Evolutionary conservation across 1,140 invertebrate genomes (phyloP), one percentile per base, ranked within the genome.

Genomic region (Leptopilina clavipes): DNA sequence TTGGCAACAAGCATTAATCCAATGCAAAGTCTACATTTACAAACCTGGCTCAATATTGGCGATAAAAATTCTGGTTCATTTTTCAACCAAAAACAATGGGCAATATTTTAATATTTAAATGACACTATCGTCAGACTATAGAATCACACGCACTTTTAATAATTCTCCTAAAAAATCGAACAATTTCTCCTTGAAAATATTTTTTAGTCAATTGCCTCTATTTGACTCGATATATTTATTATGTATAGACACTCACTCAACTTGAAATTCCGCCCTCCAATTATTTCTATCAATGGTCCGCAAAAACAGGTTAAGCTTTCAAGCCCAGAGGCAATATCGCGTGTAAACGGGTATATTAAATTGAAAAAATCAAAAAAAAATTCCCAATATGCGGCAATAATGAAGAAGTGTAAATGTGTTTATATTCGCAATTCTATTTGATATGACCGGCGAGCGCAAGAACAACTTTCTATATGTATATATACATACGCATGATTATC

Each of bases 221-320:
- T 25, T 65, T 31, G 56, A 31, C 22, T 65, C 7, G 9, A 40
- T 12, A 37, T 65, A 65, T 65, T 31, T 65, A 59, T 65, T 31
- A 31, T 5, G 5, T 48, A 48, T 48, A 59, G 56, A 3, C 22
- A 25, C 19, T 25, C 56, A 25, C 19, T 59, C 10, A 1, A 14
- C 19, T 65, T 65, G 11, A 65, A 65, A 65, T 65, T 52, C 56
- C 56, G 56, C 56, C 56, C 22, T 12, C 22, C 14, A 65, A 65
- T 65, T 65, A 65, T 65, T 65, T 65, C 56, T 65, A 65, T 65
- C 56, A 65, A 65, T 65, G 22, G 56, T 65, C 56, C 56, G 25
- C 25, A 31, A 31, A 31, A 65, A 65, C 56, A 31, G 56, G 56
- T 65, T 65, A 65, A 65, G 56, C 56, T 65, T 65, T 65, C 56